A percentile compares a stretch with the other conserved stretches of the same genome.
phyloP scores from a whole-genome alignment of 1,140 invertebrate genomes.

The Apis laboriosa region DNA sequence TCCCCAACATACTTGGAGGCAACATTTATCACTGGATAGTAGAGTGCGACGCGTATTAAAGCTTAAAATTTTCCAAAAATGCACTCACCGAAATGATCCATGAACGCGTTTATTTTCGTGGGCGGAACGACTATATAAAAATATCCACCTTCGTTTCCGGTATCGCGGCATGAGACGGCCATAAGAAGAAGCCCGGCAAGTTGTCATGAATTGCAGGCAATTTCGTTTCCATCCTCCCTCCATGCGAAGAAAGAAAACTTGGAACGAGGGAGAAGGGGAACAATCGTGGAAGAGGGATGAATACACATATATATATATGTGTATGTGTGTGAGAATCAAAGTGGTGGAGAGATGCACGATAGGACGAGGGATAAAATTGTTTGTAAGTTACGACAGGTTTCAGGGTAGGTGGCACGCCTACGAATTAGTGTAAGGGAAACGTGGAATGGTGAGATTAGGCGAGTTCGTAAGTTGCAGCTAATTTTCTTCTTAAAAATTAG shows the following conservation, averaged over 20 bases:
- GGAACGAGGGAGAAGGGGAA: too few species aligned
- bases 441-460: background rate
- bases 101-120: background rate
- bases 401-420: background rate
- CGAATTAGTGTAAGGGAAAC: background rate
- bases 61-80: constrained; percentile 14
- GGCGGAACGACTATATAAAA: background rate
- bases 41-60: background rate
- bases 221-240: constrained; percentile 6
- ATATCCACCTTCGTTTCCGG: background rate
- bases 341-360: constrained; percentile 1
- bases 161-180: background rate
- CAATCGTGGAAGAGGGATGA: background rate
- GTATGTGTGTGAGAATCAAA: background rate
- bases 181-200: background rate
- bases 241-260: background rate
- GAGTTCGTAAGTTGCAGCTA: constrained; percentile 6
- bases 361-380: constrained; percentile 16
- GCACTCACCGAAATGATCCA: constrained; percentile 14
- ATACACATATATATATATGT: too few species aligned
- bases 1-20: background rate
- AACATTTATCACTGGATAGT: constrained; percentile 1
- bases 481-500: constrained; percentile 12
- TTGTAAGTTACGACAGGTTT: constrained; percentile 20
- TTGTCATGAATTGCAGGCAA: constrained; percentile 31